phyloP scores from a whole-genome alignment of 35 echinoderm and acorn worm species.

The Holothuria glaberrima region DNA sequence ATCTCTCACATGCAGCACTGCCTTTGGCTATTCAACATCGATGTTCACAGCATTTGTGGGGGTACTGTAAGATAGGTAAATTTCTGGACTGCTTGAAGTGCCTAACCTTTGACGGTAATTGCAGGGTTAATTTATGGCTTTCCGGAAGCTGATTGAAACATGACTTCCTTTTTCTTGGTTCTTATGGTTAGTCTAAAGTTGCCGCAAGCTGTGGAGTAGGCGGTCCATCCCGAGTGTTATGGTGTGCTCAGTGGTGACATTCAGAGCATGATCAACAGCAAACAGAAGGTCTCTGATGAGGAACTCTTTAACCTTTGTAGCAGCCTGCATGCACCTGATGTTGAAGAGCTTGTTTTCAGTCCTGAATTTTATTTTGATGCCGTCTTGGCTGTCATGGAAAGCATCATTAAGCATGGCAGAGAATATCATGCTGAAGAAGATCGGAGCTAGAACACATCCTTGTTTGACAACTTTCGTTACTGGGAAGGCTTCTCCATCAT shows the following conservation, averaged over 20 bases:
- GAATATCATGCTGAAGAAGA: constrained; percentile 39
- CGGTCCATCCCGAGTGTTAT: too few relatives aligned
- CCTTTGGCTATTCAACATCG: constrained; percentile 6
- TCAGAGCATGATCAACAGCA: not conserved
- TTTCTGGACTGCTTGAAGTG: not conserved
- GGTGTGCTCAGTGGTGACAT: not conserved
- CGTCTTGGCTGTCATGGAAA: not conserved
- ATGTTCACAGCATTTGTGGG: not conserved
- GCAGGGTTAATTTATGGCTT: too few relatives aligned
- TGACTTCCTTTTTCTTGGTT: too few relatives aligned
- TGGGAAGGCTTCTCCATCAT: constrained; percentile 11
- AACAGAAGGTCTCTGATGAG: not conserved
- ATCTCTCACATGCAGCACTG: not conserved
- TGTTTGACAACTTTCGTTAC: not conserved
- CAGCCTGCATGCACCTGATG: not conserved
- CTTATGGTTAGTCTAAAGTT: too few relatives aligned
- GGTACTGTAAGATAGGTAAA: constrained; percentile 44
- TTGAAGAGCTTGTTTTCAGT: constrained; percentile 3
- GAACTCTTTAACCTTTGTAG: constrained; percentile 1
- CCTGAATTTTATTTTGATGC: not conserved
- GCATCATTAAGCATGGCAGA: constrained; percentile 12
- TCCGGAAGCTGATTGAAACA: too few relatives aligned
- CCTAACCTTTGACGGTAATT: not conserved
- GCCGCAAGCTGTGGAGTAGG: too few relatives aligned
- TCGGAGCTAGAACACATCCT: constrained; percentile 19